Evolutionary conservation across 1,140 invertebrate species (phyloP).

Genomic region (Eurosta solidaginis): DNA sequence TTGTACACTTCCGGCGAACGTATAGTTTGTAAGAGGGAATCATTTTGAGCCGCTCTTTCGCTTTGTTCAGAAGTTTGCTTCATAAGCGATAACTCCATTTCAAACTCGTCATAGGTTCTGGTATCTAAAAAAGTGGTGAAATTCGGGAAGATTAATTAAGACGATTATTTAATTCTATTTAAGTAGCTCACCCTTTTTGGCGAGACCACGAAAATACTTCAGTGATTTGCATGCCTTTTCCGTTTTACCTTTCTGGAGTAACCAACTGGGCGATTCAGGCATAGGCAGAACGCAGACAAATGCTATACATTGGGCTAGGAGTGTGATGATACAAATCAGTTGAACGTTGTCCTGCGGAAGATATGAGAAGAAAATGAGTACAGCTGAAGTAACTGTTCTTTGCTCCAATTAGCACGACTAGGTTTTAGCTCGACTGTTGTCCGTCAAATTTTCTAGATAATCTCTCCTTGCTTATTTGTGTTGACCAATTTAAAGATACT

Average conservation of each 20-base stretch:
- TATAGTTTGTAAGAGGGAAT: too few relatives aligned
- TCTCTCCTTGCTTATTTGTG: too few relatives aligned
- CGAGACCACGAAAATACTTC: conserved; percentile 64
- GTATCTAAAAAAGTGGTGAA: background rate
- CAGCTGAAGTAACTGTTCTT: too few relatives aligned
- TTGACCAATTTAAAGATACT: too few relatives aligned
- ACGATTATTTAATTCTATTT: background rate
- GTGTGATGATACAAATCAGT: conserved; percentile 66
- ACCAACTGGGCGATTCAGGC: conserved; percentile 77
- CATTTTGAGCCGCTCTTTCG: too few relatives aligned
- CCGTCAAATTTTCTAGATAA: too few relatives aligned
- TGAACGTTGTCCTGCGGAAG: conserved; percentile 67
- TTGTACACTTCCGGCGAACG: too few relatives aligned
- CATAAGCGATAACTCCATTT: conserved; percentile 50
- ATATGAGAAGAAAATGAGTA: too few relatives aligned
- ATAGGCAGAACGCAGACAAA: conserved; percentile 64
- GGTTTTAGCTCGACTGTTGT: too few relatives aligned
- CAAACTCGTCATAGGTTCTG: conserved; percentile 49
- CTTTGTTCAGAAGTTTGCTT: conserved; percentile 45
- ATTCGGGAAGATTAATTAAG: background rate
- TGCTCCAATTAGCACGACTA: too few relatives aligned
- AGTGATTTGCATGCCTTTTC: conserved; percentile 63
- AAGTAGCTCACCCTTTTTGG: conserved; percentile 45
- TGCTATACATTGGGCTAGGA: conserved; percentile 63
- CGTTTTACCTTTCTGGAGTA: conserved; percentile 63